Percentiles rank a stretch among this genome's conserved stretches.
Conservation (phyloP, 2,888 invertebrate species). For the Brachyopa scutellaris region DNA sequence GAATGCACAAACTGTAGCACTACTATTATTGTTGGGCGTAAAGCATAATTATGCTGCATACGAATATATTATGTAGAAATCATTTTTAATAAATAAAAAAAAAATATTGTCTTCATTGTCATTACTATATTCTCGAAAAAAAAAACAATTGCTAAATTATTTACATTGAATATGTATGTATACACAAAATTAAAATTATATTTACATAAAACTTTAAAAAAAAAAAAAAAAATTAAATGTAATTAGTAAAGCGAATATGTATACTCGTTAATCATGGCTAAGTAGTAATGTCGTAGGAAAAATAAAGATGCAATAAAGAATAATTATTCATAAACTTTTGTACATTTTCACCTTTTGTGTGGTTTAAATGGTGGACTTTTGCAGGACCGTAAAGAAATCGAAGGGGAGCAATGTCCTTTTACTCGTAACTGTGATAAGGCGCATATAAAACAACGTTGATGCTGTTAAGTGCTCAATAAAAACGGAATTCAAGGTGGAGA, state of each 20-base stretch:
- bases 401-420: too few relatives aligned
- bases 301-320: conserved; percentile 45
- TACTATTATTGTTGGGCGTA: conserved; percentile 39
- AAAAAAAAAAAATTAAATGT: not conserved
- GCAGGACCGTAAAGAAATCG: too few relatives aligned
- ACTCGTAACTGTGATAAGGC: too few relatives aligned
- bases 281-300: conserved; percentile 35
- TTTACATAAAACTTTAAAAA: conserved; percentile 10
- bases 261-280: conserved; percentile 20
- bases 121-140: conserved; percentile 8
- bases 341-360: too few relatives aligned
- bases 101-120: conserved; percentile 22
- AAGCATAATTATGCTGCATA: conserved; percentile 5
- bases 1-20: conserved; percentile 49
- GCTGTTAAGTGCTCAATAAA: too few relatives aligned
- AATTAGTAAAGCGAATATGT: not conserved
- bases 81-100: not conserved
- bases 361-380: too few relatives aligned
- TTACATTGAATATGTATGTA: not conserved
- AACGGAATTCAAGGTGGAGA: too few relatives aligned
- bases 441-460: too few relatives aligned
- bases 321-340: conserved; percentile 27
- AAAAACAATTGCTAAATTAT: conserved; percentile 27
- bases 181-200: conserved; percentile 16
- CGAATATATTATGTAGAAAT: conserved; percentile 29